These are phyloP conservation scores for Drosophila greeni DNA, from an alignment of 2,888 invertebrate genomes.

Conservation along the genomic window DNA sequence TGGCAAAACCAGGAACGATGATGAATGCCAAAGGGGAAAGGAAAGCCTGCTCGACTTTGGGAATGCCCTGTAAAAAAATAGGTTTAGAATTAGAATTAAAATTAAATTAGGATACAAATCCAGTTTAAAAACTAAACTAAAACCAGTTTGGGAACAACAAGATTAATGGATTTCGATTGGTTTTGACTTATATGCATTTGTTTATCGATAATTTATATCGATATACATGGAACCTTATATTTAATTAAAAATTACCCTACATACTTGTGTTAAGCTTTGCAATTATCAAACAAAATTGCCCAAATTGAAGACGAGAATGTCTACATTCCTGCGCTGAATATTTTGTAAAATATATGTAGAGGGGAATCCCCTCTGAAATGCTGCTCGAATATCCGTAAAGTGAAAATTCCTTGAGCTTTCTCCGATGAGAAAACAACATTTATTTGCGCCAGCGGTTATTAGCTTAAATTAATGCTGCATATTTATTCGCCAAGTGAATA, in stretches of 20 bases:
- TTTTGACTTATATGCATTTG: not conserved
- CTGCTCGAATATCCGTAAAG: not conserved
- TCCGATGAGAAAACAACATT: constrained; percentile 5
- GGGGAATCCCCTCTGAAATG: too few relatives aligned
- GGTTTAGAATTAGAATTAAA: not conserved
- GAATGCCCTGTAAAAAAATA: not conserved
- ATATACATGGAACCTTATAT: too few relatives aligned
- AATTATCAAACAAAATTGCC: not conserved
- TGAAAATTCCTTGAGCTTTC: not conserved
- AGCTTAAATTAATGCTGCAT: constrained; percentile 6
- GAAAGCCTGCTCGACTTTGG: not conserved
- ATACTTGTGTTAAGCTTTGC: too few relatives aligned
- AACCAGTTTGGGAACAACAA: too few relatives aligned
- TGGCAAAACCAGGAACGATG: constrained; percentile 6
- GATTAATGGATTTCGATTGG: not conserved
- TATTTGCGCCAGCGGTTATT: constrained; percentile 1
- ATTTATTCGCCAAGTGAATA: constrained; percentile 15
- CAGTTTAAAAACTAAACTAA: too few relatives aligned
- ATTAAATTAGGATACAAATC: too few relatives aligned
- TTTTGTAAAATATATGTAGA: not conserved
- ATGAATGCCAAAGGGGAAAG: not conserved
- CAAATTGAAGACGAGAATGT: not conserved
- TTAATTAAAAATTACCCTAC: too few relatives aligned
- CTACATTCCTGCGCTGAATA: not conserved
- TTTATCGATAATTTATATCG: too few relatives aligned